Evolutionary conservation across 1,140 invertebrate genomes (phyloP).

Genomic region (Macrobrachium nipponense): DNA sequence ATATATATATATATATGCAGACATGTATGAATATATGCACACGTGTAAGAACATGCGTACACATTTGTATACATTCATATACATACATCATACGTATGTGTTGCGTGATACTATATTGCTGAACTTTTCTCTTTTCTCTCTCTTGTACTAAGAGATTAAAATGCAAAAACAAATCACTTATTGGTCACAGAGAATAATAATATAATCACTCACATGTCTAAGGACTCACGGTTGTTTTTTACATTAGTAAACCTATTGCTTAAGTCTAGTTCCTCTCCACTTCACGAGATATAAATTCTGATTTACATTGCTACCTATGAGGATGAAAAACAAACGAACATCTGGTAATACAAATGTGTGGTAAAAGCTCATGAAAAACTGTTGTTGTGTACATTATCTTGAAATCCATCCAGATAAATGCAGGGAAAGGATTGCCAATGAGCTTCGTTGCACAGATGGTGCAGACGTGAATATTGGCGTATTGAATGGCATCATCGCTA

Average conservation of each 20-base stretch:
- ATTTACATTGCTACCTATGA: background rate
- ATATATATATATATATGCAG: constrained; percentile 19
- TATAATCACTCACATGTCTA: background rate
- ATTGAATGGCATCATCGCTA: too few species aligned
- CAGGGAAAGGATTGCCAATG: too few species aligned
- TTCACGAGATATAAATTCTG: background rate
- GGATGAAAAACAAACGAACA: background rate
- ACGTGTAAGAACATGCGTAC: background rate
- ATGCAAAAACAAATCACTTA: background rate
- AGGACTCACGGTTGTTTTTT: too few species aligned
- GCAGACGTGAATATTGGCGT: too few species aligned
- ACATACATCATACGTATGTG: background rate
- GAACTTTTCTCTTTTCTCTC: too few species aligned
- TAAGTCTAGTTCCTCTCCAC: constrained; percentile 26
- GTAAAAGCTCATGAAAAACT: background rate
- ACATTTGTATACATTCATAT: constrained; percentile 11
- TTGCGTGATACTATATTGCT: background rate
- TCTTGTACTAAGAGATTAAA: background rate
- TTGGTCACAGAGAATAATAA: background rate
- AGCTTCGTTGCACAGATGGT: too few species aligned
- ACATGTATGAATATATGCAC: constrained; percentile 2
- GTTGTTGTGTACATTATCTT: too few species aligned
- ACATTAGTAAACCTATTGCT: constrained; percentile 7
- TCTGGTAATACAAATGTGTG: background rate
- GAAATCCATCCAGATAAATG: too few species aligned